A percentile compares a stretch with the other conserved stretches of the same genome.
Evolutionary conservation across 2,113 vertebrate genomes (phyloP).

Genomic region (Myodes glareolus): DNA sequence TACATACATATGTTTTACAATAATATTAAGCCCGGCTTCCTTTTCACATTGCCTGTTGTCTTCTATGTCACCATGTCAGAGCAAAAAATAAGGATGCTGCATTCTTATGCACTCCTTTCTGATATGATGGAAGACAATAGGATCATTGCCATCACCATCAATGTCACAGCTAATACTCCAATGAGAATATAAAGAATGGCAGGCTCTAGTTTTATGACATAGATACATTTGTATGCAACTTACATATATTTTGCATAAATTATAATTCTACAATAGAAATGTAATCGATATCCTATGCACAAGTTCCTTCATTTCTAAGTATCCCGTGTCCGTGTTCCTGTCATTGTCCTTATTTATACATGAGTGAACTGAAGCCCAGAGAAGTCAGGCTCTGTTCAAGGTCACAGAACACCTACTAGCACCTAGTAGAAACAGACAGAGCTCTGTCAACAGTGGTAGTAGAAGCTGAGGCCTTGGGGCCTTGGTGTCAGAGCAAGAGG

Average conservation of each 20-base stretch:
- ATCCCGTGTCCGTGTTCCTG: not conserved
- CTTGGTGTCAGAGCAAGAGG: not conserved
- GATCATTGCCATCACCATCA: not conserved
- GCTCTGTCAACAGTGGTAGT: not conserved
- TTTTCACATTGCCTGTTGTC: not conserved
- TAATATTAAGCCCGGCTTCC: constrained; percentile 19
- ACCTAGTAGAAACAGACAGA: not conserved
- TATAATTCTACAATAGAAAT: not conserved
- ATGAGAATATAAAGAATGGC: not conserved
- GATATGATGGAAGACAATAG: not conserved
- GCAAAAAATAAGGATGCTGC: not conserved
- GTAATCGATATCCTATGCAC: not conserved
- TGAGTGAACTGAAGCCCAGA: not conserved
- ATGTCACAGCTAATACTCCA: not conserved
- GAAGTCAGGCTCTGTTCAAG: not conserved
- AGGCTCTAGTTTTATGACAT: not conserved
- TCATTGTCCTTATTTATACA: not conserved
- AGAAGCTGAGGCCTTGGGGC: not conserved
- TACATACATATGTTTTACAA: not conserved
- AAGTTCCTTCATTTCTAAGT: not conserved
- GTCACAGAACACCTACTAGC: not conserved
- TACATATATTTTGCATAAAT: not conserved
- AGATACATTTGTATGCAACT: not conserved
- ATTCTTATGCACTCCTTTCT: not conserved
- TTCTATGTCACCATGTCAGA: not conserved